Percentiles rank a stretch among this genome's conserved stretches.
phyloP scores from a whole-genome alignment of 2,797 vertebrate species.

The Periparus ater region DNA sequence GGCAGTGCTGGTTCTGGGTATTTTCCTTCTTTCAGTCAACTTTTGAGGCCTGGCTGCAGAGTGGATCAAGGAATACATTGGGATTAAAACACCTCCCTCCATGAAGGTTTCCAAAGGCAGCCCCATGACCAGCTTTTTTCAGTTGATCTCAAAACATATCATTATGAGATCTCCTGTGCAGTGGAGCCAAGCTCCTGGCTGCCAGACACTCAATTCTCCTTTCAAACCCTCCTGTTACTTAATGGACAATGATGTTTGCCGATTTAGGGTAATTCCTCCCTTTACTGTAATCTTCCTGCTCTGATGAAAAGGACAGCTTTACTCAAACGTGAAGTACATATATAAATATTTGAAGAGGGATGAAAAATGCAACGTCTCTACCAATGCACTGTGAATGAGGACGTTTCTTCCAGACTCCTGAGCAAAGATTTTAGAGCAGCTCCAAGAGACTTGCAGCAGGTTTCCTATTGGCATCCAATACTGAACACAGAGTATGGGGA shows the following conservation, averaged over 20 bases:
- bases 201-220: background rate
- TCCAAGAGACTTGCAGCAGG: background rate
- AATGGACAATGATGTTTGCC: background rate
- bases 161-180: background rate
- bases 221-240: background rate
- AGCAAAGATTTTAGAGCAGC: background rate
- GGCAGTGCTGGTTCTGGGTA: background rate
- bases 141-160: background rate
- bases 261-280: background rate
- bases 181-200: background rate
- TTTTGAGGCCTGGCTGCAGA: background rate
- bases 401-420: background rate
- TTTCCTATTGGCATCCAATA: background rate
- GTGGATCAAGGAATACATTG: background rate
- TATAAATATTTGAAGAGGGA: conserved; percentile 11
- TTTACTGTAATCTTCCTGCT: background rate
- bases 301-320: background rate
- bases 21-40: background rate
- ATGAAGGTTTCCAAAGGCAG: background rate
- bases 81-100: background rate
- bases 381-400: background rate
- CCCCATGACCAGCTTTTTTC: background rate
- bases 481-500: background rate
- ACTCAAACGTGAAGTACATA: background rate
- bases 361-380: background rate